Evolutionary conservation across 2,113 vertebrate species (phyloP), one percentile per base, ranked within the genome.

Genomic region (Eurypyga helias): DNA sequence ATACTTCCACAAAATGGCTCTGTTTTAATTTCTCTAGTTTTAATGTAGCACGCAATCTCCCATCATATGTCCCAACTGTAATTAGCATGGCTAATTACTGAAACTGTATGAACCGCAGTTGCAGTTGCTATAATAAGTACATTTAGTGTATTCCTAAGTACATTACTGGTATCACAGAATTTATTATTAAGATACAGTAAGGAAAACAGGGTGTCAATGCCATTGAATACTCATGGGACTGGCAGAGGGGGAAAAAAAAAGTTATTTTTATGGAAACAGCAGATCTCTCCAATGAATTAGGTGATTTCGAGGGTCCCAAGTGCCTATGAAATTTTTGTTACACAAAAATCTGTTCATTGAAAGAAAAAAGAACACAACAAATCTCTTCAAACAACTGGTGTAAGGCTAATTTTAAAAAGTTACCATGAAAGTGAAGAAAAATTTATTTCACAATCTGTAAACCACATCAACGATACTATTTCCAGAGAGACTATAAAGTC

Each of bases 1-100:
- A 97, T 17, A 95, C 79, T 96, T 95, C 69, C 46, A 88, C 86
- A 97, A 97, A 95, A 87, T 65, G 65, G 78, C 79, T 92, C 73
- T 91, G 83, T 93, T 97, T 98, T 98, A 97, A 98, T 97, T 97
- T 97, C 81, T 96, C 91, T 67, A 57, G 85, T 95, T 98, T 97
- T 97, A 96, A 91, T 89, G 77, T 76, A 95, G 58, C 88, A 92
- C 90, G 21, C 92, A 60, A 96, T 95, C 90, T 96, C 84, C 96
- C 88, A 75, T 96, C 96, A 83, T 94, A 84, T 76, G 91, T 93
- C 71, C 91, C 95, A 92, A 85, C 96, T 95, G 89, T 96, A 97
- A 98, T 98, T 98, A 98, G 92, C 65, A 81, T 75, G 45, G 89
- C 95, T 96, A 98, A 98, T 98, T 94, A 97, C 70, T 85, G 66